Percentiles rank a stretch among this genome's conserved stretches.
phyloP scores from a whole-genome alignment of 2,888 invertebrate species.

The Clivina fossor region DNA sequence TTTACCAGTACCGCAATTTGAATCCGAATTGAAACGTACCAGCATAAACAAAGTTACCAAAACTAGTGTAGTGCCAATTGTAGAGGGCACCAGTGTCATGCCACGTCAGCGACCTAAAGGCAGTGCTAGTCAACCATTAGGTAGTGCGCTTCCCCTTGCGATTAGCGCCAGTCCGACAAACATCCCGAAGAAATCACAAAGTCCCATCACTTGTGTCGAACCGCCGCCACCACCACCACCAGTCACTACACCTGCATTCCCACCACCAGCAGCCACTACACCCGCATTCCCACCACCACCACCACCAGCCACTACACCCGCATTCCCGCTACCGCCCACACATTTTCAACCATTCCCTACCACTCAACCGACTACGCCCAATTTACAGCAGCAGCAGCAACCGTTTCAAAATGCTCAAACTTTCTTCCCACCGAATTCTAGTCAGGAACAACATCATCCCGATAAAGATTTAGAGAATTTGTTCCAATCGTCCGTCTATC shows the following conservation, averaged over 20 bases:
- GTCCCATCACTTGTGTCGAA: constrained; percentile 46
- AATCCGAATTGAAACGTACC: constrained; percentile 68
- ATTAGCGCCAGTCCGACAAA: constrained; percentile 59
- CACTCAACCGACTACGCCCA: constrained; percentile 7
- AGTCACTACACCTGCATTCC: constrained; percentile 48
- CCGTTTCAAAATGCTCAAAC: constrained; percentile 37
- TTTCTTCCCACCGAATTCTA: constrained; percentile 38
- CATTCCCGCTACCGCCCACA: constrained; percentile 12
- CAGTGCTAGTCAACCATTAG: constrained; percentile 52
- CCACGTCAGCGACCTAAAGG: constrained; percentile 82
- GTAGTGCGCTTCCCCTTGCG: constrained; percentile 55
- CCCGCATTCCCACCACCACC: constrained; percentile 41
- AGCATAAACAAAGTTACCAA: constrained; percentile 54
- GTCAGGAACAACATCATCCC: constrained; percentile 27
- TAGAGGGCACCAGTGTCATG: constrained; percentile 78
- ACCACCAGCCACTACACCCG: constrained; percentile 36
- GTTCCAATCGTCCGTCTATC: constrained; percentile 67
- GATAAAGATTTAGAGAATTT: constrained; percentile 61
- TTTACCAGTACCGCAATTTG: constrained; percentile 66
- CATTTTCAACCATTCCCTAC: not conserved
- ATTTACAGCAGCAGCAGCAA: constrained; percentile 15
- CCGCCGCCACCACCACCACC: constrained; percentile 41
- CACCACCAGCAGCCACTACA: constrained; percentile 40
- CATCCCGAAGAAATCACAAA: constrained; percentile 49
- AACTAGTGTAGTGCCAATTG: constrained; percentile 54